phyloP scores from a whole-genome alignment of 2,113 vertebrate genomes.

The Microtus pennsylvanicus region DNA sequence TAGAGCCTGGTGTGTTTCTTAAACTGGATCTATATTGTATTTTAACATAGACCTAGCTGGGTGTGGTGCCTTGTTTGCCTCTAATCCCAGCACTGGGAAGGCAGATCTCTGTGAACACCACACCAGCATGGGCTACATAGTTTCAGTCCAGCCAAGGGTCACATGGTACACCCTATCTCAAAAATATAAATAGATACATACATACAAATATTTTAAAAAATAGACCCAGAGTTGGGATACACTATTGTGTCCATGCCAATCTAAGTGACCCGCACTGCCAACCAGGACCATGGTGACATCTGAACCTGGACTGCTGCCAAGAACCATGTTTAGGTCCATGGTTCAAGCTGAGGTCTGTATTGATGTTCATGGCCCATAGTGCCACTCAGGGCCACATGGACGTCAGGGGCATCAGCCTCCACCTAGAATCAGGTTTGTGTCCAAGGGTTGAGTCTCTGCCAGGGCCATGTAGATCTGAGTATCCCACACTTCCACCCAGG shows the following conservation, averaged over 20 bases:
- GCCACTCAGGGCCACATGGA: not conserved
- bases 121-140: not conserved
- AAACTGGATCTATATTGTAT: not conserved
- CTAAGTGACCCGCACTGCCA: not conserved
- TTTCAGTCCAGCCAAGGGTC: not conserved
- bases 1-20: not conserved
- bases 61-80: not conserved
- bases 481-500: no score
- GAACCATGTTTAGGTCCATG: not conserved
- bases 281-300: not conserved
- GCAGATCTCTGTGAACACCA: not conserved
- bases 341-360: not conserved
- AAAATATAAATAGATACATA: not conserved
- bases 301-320: not conserved
- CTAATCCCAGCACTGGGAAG: not conserved
- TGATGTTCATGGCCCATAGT: not conserved
- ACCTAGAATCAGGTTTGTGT: not conserved
- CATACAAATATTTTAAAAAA: no score
- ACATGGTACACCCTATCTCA: not conserved
- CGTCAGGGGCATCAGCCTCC: not conserved
- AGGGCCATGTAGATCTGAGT: not conserved
- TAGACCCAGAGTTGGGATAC: not conserved
- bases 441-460: not conserved
- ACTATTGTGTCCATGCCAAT: not conserved
- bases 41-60: not conserved